Conservation (phyloP, 2,888 invertebrate species). For the Caenorhabditis sp. region DNA sequence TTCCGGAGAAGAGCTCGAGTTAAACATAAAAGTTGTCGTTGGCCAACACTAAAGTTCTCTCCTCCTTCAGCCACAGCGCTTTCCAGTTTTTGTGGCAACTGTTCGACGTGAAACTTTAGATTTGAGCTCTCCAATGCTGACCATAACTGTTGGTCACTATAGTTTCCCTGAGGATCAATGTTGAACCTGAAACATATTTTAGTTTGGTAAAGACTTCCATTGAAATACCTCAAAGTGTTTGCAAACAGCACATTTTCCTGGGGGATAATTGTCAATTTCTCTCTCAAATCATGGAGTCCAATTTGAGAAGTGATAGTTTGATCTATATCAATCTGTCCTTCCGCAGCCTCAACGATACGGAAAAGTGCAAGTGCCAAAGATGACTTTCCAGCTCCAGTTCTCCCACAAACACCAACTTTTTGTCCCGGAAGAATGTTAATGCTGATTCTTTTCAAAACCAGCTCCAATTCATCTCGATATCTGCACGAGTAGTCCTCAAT, state of each 20-base stretch:
- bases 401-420: constrained; percentile 85
- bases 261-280: constrained; percentile 90
- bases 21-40: constrained; percentile 85
- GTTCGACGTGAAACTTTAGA: constrained; percentile 66
- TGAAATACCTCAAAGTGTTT: constrained; percentile 49
- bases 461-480: constrained; percentile 89
- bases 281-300: constrained; percentile 91
- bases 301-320: constrained; percentile 83
- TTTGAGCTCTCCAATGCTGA: constrained; percentile 69
- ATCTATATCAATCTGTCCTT: constrained; percentile 79
- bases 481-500: constrained; percentile 68
- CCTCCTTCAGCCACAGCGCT: constrained; percentile 94
- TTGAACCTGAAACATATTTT: constrained; percentile 88
- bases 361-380: constrained; percentile 82
- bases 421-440: constrained; percentile 86
- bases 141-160: constrained; percentile 70
- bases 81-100: constrained; percentile 86
- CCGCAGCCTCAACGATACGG: constrained; percentile 80
- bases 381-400: constrained; percentile 84
- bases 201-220: background rate
- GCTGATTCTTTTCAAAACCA: constrained; percentile 84
- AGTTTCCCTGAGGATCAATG: constrained; percentile 91
- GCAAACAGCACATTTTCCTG: constrained; percentile 75
- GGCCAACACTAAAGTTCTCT: constrained; percentile 88
- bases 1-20: constrained; percentile 84